Evolutionary conservation across 2,888 invertebrate genomes (phyloP).

Genomic region (Lepidocyrtinus sp.): DNA sequence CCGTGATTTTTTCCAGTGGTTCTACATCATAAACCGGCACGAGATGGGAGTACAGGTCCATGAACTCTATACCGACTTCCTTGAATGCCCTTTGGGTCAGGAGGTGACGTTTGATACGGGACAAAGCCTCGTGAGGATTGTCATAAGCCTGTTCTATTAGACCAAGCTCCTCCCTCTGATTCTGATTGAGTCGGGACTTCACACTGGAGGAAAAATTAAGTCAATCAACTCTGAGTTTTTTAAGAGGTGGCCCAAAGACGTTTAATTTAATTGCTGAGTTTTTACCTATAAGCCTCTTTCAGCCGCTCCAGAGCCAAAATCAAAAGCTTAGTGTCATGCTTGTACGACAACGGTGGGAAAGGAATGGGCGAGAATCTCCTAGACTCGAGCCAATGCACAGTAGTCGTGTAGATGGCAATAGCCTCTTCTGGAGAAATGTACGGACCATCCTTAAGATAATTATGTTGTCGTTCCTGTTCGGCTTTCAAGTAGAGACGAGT

Average conservation of each 20-base stretch:
- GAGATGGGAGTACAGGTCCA: slow-evolving; percentile 99
- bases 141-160: slow-evolving; percentile 99
- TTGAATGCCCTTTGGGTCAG: slow-evolving; percentile 98
- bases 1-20: slow-evolving; percentile 99
- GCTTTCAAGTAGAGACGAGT: slow-evolving; percentile 96
- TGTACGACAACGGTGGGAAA: slow-evolving; percentile 99
- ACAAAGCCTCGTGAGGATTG: slow-evolving; percentile 99
- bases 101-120: slow-evolving; percentile 98
- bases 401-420: slow-evolving; percentile 99
- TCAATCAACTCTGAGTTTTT: no score
- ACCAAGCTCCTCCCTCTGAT: slow-evolving; percentile 98
- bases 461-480: slow-evolving; percentile 99
- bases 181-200: slow-evolving; percentile 97
- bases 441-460: slow-evolving; percentile 99
- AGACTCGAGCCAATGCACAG: slow-evolving; percentile 99
- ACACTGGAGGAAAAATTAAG: slow-evolving; percentile 78
- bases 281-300: slow-evolving; percentile 91
- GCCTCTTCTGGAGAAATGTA: slow-evolving; percentile 99
- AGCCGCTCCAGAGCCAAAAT: slow-evolving; percentile 96
- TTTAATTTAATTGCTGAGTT: slow-evolving; percentile 70
- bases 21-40: slow-evolving; percentile 99
- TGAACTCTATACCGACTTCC: slow-evolving; percentile 99
- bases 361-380: slow-evolving; percentile 99
- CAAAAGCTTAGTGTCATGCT: slow-evolving; percentile 98
- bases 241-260: no score